These are phyloP conservation scores for Hipparchia semele DNA, from an alignment of 2,888 invertebrate genomes.

Conservation along the genomic window DNA sequence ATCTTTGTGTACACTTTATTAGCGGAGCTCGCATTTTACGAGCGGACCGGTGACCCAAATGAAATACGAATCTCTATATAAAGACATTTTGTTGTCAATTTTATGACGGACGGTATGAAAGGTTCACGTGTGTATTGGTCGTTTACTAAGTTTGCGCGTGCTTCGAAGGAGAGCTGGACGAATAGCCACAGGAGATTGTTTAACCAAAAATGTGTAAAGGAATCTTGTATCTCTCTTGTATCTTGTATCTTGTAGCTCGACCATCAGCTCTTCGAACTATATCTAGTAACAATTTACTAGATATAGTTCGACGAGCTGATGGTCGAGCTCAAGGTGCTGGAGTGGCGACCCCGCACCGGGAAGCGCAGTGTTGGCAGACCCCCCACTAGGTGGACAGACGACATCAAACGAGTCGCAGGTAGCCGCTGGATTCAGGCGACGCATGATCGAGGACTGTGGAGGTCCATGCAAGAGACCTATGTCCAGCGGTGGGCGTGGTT, in stretches of 20 bases:
- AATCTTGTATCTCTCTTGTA: not conserved
- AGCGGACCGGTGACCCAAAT: constrained; percentile 67
- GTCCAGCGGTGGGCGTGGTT: too few relatives aligned
- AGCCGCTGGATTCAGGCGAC: too few relatives aligned
- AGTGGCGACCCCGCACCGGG: too few relatives aligned
- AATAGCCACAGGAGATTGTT: not conserved
- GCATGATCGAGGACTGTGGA: too few relatives aligned
- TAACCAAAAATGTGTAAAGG: not conserved
- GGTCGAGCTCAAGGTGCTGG: too few relatives aligned
- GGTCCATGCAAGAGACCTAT: too few relatives aligned
- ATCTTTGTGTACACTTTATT: constrained; percentile 61
- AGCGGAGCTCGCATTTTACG: constrained; percentile 69
- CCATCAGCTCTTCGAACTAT: too few relatives aligned
- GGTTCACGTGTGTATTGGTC: constrained; percentile 72
- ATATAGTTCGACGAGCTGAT: not conserved
- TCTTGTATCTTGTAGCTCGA: too few relatives aligned
- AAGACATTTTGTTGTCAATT: constrained; percentile 69
- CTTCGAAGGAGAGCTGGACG: constrained; percentile 9
- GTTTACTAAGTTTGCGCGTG: constrained; percentile 32
- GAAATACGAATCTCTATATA: constrained; percentile 73
- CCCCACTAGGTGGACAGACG: too few relatives aligned
- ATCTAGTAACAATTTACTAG: not conserved
- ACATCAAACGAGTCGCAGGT: too few relatives aligned
- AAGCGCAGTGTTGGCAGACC: too few relatives aligned
- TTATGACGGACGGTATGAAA: constrained; percentile 73